phyloP scores from a whole-genome alignment of 2,797 vertebrate species.

The Channa striata region DNA sequence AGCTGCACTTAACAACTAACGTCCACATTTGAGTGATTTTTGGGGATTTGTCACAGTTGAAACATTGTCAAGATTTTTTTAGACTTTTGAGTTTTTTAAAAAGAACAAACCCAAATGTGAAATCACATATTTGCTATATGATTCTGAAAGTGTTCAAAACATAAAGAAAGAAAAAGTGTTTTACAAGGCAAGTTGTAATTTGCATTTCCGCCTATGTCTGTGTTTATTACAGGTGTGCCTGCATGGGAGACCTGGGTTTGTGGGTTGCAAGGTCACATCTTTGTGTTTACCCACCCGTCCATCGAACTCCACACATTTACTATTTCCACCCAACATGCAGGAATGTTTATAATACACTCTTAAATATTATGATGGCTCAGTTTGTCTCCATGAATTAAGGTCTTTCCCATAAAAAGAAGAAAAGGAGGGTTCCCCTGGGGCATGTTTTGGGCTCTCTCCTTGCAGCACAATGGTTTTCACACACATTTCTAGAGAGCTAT shows the following conservation, averaged over 20 bases:
- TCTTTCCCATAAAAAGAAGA: slow-evolving; percentile 70
- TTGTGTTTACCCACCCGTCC: slow-evolving; percentile 44
- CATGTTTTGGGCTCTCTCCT: slow-evolving; percentile 53
- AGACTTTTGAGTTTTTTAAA: too few relatives aligned
- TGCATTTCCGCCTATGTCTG: slow-evolving; percentile 43
- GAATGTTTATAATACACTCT: slow-evolving; percentile 77
- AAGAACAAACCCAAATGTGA: too few relatives aligned
- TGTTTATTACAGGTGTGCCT: slow-evolving; percentile 57
- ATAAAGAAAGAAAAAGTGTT: slow-evolving; percentile 17
- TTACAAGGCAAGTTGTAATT: too few relatives aligned
- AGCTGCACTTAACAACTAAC: background rate
- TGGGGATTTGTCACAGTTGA: background rate
- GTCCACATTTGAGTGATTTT: background rate
- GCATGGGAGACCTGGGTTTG: slow-evolving; percentile 19
- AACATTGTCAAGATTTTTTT: too few relatives aligned
- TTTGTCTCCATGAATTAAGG: slow-evolving; percentile 73
- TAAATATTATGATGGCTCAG: slow-evolving; percentile 73
- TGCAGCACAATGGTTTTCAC: slow-evolving; percentile 67
- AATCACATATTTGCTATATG: too few relatives aligned
- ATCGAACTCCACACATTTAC: slow-evolving; percentile 51
- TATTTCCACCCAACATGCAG: slow-evolving; percentile 56
- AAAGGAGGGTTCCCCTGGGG: slow-evolving; percentile 63
- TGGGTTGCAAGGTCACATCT: slow-evolving; percentile 44
- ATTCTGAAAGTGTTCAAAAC: background rate
- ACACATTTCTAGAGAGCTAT: slow-evolving; percentile 48